Evolutionary conservation across 2,797 vertebrate species (phyloP), one percentile per base, ranked within the genome.

Genomic region (Rhinogobio ventralis): DNA sequence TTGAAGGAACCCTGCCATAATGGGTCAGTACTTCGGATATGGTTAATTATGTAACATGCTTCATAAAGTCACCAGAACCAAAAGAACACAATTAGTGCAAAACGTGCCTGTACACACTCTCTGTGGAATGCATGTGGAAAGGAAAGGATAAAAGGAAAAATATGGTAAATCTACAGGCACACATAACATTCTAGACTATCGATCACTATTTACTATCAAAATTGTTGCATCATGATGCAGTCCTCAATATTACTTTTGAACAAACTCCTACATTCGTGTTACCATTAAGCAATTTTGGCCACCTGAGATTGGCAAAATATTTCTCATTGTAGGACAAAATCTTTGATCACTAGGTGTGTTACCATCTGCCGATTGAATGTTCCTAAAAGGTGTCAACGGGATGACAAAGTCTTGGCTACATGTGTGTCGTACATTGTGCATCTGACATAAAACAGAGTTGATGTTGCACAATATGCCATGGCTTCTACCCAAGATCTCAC

Each of bases 11-110:
- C 30, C 20, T 55, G 33, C 53, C 8, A 57, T 57, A 57, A 17
- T 11, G 55, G 36, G 53, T 77, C 53, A 76, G 45, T 39, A 83
- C 33, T 51, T 25, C 14, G 19, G 23, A 75, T 30, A 23, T 1
- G 79, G 17, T 62, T 39, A 62, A 77, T 62, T 62, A 25, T 20
- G 6, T 28, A 25, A 36, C 17, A 53, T 75, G 81, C 45, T 83
- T 30, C 10, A 28, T 60, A 5, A 77, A 30, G 36, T 53, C 39
- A 62, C 20, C 8, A 68, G 20, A 79, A 67, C 28, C 69, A 60
- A 69, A 72, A 62, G 5, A 72, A 72, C 25, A 49, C 5, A 64
- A 62, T 64, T 25, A 64, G 55, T 51, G 7, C 55, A 82, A 64
- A 73, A 73, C 5, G 1, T 73, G 39, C 53, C 1, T 2, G 13